Percentiles rank a stretch among this genome's conserved stretches.
These are phyloP conservation scores for Amblyjoppa fuscipennis DNA, from an alignment of 2,888 invertebrate species.

Conservation along the genomic window DNA sequence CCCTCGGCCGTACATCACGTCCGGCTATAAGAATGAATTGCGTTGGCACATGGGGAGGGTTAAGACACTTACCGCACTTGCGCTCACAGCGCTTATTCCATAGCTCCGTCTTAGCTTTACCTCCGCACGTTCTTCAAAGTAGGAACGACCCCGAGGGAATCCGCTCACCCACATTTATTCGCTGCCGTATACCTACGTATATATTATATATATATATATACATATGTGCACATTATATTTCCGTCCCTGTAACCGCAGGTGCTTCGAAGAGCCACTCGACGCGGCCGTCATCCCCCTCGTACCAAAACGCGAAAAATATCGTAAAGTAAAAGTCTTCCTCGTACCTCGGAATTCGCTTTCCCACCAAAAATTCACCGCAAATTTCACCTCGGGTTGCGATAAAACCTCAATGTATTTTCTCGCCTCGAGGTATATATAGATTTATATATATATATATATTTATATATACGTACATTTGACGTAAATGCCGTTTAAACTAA, in stretches of 20 bases:
- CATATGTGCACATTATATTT: slow-evolving; percentile 27
- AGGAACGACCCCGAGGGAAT: slow-evolving; percentile 37
- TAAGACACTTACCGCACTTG: slow-evolving; percentile 37
- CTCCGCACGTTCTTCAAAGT: slow-evolving; percentile 49
- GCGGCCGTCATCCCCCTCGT: not conserved
- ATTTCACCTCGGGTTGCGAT: slow-evolving; percentile 10
- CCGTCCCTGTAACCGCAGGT: slow-evolving; percentile 40
- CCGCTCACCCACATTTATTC: slow-evolving; percentile 9
- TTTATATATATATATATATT: not conserved
- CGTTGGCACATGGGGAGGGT: slow-evolving; percentile 42
- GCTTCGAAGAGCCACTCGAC: slow-evolving; percentile 38
- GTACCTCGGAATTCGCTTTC: slow-evolving; percentile 14
- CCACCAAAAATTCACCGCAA: slow-evolving; percentile 30
- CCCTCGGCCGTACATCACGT: slow-evolving; percentile 50
- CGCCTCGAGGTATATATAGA: not conserved
- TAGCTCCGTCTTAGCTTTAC: slow-evolving; percentile 17
- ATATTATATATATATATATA: not conserved
- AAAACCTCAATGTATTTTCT: slow-evolving; percentile 10
- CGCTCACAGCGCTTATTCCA: slow-evolving; percentile 33
- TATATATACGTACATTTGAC: not conserved
- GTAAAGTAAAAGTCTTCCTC: slow-evolving; percentile 35
- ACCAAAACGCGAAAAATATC: slow-evolving; percentile 33
- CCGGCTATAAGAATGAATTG: slow-evolving; percentile 58
- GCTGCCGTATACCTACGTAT: not conserved
- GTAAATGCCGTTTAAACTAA: not conserved